Evolutionary conservation across 2,888 invertebrate genomes (phyloP).

Genomic region (Ariolimax columbianus): DNA sequence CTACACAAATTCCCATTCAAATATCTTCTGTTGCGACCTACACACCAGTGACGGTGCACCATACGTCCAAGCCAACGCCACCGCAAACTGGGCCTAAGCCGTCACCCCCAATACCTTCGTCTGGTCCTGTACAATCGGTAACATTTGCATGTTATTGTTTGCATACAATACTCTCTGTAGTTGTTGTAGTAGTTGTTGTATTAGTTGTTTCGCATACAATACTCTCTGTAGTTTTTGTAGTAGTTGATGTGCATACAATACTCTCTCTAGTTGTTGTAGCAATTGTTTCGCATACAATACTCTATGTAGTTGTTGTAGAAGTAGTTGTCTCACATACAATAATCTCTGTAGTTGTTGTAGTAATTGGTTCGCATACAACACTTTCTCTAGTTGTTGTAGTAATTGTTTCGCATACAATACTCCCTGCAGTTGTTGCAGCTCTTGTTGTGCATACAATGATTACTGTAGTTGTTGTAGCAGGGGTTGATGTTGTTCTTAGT

Average conservation of each 20-base stretch:
- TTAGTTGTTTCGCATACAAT: no score
- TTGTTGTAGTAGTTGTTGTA: background rate
- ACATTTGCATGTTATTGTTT: background rate
- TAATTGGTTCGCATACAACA: background rate
- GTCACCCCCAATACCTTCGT: background rate
- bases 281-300: no score
- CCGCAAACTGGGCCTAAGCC: constrained; percentile 12
- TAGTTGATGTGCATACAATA: background rate
- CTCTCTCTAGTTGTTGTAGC: no score
- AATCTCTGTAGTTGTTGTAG: no score
- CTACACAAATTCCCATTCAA: constrained; percentile 18
- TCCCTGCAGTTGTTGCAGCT: background rate
- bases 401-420: no score
- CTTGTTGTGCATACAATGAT: background rate
- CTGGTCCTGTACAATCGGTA: constrained; percentile 17
- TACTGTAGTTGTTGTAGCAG: no score
- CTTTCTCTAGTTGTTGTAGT: background rate
- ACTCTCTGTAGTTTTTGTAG: no score
- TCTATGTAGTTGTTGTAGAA: background rate
- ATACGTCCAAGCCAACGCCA: background rate
- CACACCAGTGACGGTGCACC: constrained; percentile 13
- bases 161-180: background rate
- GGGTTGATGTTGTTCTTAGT: no score
- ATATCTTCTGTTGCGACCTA: background rate
- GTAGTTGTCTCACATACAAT: no score